These are phyloP conservation scores for Amphipoea lucens DNA, from an alignment of 2,888 invertebrate species.

Conservation along the genomic window DNA sequence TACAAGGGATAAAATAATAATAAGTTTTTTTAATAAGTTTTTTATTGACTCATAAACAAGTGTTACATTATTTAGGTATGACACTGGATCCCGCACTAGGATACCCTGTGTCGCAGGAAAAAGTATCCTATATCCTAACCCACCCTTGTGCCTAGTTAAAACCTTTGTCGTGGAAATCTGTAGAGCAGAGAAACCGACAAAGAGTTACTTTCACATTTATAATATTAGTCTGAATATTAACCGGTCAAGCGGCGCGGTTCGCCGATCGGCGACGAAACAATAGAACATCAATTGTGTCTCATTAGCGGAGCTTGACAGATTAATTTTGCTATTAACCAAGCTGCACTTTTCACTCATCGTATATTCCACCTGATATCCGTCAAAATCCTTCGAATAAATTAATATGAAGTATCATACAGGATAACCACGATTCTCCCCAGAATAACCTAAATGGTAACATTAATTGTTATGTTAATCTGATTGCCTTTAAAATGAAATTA, in stretches of 20 bases:
- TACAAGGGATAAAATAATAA: no score
- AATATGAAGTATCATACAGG: not conserved
- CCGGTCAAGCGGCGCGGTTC: no score
- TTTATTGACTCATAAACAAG: no score
- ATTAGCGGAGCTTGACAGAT: no score
- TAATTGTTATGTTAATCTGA: slow-evolving; percentile 42
- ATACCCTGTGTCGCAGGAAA: no score
- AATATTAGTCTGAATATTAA: not conserved
- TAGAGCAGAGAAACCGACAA: not conserved
- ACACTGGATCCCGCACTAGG: no score
- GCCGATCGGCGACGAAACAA: no score
- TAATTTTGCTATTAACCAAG: not conserved
- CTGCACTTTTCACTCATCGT: not conserved
- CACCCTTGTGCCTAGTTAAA: not conserved
- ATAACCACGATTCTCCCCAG: not conserved
- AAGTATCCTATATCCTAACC: not conserved
- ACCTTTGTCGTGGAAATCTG: not conserved
- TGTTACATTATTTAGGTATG: no score
- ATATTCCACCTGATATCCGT: not conserved
- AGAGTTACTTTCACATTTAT: not conserved
- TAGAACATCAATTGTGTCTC: no score
- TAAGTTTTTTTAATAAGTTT: no score
- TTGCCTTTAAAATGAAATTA: slow-evolving; percentile 37
- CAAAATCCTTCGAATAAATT: no score
- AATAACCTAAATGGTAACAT: slow-evolving; percentile 3